Base-by-base conservation (phyloP, 1,140 invertebrate species). In the Drosophila pseudoananassae region DNA sequence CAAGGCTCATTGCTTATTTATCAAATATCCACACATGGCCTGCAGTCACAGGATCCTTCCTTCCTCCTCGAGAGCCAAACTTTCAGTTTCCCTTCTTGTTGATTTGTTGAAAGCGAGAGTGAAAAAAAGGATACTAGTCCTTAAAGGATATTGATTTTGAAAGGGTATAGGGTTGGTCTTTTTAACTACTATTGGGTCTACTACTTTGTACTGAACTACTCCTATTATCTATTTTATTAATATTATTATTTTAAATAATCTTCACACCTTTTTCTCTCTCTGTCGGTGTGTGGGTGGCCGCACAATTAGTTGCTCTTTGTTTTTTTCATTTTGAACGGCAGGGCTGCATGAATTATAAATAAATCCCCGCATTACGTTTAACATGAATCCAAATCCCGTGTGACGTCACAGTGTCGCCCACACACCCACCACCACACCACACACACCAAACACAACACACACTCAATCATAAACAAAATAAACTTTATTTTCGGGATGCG, bases 1-100 rank as follows among this genome's bases (percentile, higher is more conserved):
- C 56, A 69, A 69, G n/a, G 51, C 59, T 69, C 82, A 87, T 87
- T 87, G 82, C 84, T 88, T 87, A 87, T 87, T 88, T 88, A 88
- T 88, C 82, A 88, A 82, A 88, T 82, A 78, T 88, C 65, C 78
- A 78, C 82, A 78, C 78, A 65, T 76, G 72, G 61, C 61, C 61
- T 66, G 52, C 49, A 57, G 60, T 50, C 55, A 38, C 71, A 43
- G 40, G 45, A 25, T 27, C 45, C 58, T 17, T 20, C 20, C 20
- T 20, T 20, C 0, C 20, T 20, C 20, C 50, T 43, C 23, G n/a
- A 10, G 0, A 2, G 3, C 25, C 12, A 25, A 38, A 14, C 57
- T 38, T 29, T 27, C 23, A 20, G 12, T 12, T 27, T 25, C 49
- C 17, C n/a, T 46, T 20, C 43, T 38, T 58, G 57, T 38, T 69